Base-by-base conservation (phyloP, 2,888 invertebrate species). In the Ischnus inquisitorius region DNA sequence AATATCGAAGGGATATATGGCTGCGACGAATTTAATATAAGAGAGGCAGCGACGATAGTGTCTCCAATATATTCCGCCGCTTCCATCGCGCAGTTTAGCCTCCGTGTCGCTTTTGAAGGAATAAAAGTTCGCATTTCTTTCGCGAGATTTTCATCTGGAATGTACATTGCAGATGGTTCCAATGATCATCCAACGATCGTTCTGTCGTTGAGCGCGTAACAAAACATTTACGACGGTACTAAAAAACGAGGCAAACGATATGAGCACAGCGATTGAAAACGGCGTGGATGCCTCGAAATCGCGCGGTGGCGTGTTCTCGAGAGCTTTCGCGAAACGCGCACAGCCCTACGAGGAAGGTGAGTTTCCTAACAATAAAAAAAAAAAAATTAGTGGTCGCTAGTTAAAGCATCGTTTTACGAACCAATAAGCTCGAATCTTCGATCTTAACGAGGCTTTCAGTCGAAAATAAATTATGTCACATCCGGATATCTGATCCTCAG, bases 261-360 rank as follows among this genome's bases (percentile, higher is more conserved):
- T 92, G 92, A 92, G 92, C 88, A 88, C 92, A 67, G 91, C 87
- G 84, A 89, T 92, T 78, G 92, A 92, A 83, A 91, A 90, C 75
- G 90, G 91, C 87, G 88, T 90, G 84, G 91, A 91, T 83, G 86
- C 91, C 85, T 86, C 90, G 77, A 92, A 92, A 88, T 87, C 91
- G 82, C 90, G 90, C 39, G 28, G 43, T 43, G 91, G 91, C 79
- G 92, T 89, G 68, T 92, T 92, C 89, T 91, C 92, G 87, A 90
- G 91, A 86, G 92, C 92, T 79, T 92, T 92, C 76, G 91, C 92
- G 54, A 92, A 92, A 79, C 90, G 92, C 83, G 92, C 92, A 85
- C 92, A 92, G 87, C 92, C 92, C 88, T 89, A 91, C 88, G 92
- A 92, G 87, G 92, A 92, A 92, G 92, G 92, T 92, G 90, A 92